Base-by-base conservation (phyloP, 2,797 vertebrate genomes). In the Lutjanus argentimaculatus region DNA sequence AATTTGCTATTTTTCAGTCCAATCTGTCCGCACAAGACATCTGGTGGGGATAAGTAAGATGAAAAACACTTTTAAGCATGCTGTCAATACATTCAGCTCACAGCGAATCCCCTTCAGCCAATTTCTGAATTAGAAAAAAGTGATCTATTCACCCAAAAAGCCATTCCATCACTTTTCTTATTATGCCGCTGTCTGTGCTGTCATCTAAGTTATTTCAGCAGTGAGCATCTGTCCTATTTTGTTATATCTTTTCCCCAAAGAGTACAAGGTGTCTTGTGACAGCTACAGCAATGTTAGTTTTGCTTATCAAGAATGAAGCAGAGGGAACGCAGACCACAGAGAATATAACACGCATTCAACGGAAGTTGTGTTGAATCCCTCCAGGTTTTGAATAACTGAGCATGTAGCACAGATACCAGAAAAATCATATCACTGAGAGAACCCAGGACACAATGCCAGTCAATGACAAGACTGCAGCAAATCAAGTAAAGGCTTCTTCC, bases 391-490 rank as follows among this genome's bases (percentile, higher is more conserved):
- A 86, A 89, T 82, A 82, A 79, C 51, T 75, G 58, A 84, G 58
- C 51, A 59, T 72, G 63, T 72, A 68, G 73, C 66, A 72, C 77
- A 82, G 67, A 86, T 79, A 75, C 65, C 42, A 76, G 64, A 73
- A 67, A 87, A 90, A 80, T 79, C 48, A 17, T 82, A 80, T 86
- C 79, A 75, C 42, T 62, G 87, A 87, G 89, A 63, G 82, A 90
- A 63, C 76, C 67, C 69, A 64, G 70, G 80, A 67, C 80, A 53
- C 58, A 78, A 71, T 49, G 77, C 70, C 68, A 84, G 49, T 56
- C 81, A 86, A 88, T 84, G 57, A 91, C 80, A 82, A 83, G 73
- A 48, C 74, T 84, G 83, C 84, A 86, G 62, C 64, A 85, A 88
- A 88, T 90, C 75, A 80, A 87, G 65, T 66, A 22, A 72, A 75